Conservation (phyloP, 2,888 invertebrate species). For the Mythimna ferrago region DNA sequence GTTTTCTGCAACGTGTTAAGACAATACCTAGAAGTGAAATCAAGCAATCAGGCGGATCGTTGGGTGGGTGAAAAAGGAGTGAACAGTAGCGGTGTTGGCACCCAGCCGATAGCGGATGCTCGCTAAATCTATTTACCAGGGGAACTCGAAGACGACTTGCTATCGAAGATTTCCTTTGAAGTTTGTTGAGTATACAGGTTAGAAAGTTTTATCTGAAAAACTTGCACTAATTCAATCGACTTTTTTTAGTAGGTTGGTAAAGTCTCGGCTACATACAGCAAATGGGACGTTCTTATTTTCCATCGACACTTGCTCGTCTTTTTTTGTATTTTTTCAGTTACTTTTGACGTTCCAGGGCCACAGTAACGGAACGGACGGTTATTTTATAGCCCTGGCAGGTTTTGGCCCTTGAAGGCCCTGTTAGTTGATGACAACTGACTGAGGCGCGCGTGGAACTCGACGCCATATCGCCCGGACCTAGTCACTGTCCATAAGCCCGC, state of each 20-base stretch:
- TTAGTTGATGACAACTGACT: no score
- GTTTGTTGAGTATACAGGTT: neutral
- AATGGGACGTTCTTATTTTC: neutral
- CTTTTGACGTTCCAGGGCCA: no score
- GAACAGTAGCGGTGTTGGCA: constrained; percentile 68
- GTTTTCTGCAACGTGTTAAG: neutral
- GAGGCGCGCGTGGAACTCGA: no score
- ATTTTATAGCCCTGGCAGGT: no score
- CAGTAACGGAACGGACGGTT: no score
- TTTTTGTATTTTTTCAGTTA: no score
- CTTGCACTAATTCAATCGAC: neutral
- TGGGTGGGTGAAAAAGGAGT: constrained; percentile 46
- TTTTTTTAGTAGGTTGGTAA: neutral
- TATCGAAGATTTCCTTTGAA: constrained; percentile 5
- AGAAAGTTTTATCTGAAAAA: neutral
- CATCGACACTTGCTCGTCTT: no score
- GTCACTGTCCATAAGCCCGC: no score
- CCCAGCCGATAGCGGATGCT: constrained; percentile 68
- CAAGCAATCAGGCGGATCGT: constrained; percentile 43
- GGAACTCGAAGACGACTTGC: constrained; percentile 48
- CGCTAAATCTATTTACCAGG: constrained; percentile 53
- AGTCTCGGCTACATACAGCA: neutral
- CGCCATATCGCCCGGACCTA: no score
- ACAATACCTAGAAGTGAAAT: constrained; percentile 35
- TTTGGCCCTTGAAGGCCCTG: no score